A percentile compares a stretch with the other conserved stretches of the same genome.
Conservation (phyloP, 2,797 vertebrate species). For the Lutjanus argentimaculatus region DNA sequence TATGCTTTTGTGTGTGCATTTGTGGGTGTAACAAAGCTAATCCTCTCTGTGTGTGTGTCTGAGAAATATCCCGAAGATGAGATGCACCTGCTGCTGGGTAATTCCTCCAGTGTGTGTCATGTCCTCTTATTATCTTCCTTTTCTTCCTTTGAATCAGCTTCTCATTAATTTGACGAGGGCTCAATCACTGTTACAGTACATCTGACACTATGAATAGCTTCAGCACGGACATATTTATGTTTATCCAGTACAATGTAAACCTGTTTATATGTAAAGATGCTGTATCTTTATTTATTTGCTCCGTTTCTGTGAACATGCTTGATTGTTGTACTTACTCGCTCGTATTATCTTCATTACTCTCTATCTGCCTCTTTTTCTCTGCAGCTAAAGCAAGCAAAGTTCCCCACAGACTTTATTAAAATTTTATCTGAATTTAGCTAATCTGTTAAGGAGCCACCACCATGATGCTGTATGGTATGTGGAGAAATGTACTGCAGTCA, state of each 20-base stretch:
- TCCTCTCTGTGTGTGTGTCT: conserved; percentile 50
- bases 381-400: conserved; percentile 16
- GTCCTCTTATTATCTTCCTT: conserved; percentile 34
- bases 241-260: neutral
- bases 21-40: conserved; percentile 66
- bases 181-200: conserved; percentile 13
- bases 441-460: conserved; percentile 16
- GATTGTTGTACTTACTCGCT: conserved; percentile 34
- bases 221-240: neutral
- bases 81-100: conserved; percentile 68
- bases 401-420: conserved; percentile 47
- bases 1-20: conserved; percentile 40
- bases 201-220: conserved; percentile 18
- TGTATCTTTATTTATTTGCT: conserved; percentile 17
- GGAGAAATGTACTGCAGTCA: neutral
- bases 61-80: conserved; percentile 60
- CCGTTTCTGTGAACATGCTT: conserved; percentile 2
- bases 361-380: conserved; percentile 4
- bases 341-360: conserved; percentile 39
- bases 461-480: neutral
- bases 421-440: conserved; percentile 21
- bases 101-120: conserved; percentile 54
- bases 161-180: conserved; percentile 48
- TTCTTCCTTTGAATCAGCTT: conserved; percentile 39
- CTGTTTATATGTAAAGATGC: neutral